Evolutionary conservation across 2,797 vertebrate genomes (phyloP).

Genomic region (Ataeniobius toweri): DNA sequence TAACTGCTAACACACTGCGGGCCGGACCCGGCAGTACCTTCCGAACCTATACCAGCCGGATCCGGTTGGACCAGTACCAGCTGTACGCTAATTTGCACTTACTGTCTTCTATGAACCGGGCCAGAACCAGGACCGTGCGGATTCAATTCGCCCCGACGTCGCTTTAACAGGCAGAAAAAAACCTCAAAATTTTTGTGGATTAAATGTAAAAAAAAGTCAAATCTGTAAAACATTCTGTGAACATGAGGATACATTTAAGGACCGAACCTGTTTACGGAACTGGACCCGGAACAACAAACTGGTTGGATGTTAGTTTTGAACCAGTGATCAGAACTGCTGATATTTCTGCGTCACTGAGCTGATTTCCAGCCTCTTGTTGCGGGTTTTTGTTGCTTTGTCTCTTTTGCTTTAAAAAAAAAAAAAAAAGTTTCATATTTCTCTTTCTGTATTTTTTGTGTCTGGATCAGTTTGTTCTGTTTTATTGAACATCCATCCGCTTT

Average conservation of each 20-base stretch:
- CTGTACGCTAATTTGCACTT: neutral
- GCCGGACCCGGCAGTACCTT: neutral
- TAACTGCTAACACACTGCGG: slow-evolving; percentile 4
- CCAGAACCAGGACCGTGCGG: neutral
- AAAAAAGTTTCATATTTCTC: too few species aligned
- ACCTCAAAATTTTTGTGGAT: neutral
- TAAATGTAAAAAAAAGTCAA: neutral
- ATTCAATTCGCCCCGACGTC: neutral
- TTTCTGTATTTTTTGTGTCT: too few species aligned
- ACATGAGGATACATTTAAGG: too few species aligned
- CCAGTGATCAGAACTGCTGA: neutral
- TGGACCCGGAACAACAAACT: neutral
- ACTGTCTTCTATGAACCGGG: neutral
- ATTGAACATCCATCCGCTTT: too few species aligned
- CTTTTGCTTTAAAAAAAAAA: too few species aligned
- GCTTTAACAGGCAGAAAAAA: neutral
- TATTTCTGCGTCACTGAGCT: neutral
- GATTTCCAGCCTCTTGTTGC: too few species aligned
- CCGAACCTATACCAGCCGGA: neutral
- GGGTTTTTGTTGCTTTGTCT: too few species aligned
- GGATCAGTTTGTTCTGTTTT: too few species aligned
- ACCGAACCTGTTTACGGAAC: neutral
- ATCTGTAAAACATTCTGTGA: neutral
- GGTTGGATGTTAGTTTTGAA: neutral
- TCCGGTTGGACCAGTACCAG: neutral